Base-by-base conservation (phyloP, 2,113 vertebrate species). In the Pomatostomus ruficeps region DNA sequence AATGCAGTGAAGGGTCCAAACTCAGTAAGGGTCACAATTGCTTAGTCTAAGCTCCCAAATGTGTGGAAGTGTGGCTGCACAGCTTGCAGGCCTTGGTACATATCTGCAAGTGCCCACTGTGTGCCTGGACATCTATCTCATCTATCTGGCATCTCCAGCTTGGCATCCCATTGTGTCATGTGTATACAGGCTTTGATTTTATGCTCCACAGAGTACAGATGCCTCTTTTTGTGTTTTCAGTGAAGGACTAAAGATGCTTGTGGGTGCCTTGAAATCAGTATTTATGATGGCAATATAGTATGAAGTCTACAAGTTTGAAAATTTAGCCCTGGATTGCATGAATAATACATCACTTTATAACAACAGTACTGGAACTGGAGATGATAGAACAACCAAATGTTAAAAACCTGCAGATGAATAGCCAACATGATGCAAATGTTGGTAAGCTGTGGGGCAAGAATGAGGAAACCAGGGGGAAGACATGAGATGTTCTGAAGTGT, bases 241-340 rank as follows among this genome's bases (percentile, higher is more conserved):
- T 59, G 86, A 91, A 86, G 61, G 73, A 57, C 76, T 95, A 45
- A 92, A 95, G 92, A 86, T 82, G 86, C 36, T 92, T 93, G 31
- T 93, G 89, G 94, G 76, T 96, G 91, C 76, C 73, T 91, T 93
- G 94, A 92, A 95, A 95, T 95, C 86, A 91, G 81, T 97, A 95
- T 96, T 97, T 96, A 95, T 93, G 70, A 81, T 81, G 48, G 55
- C 85, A 96, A 92, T 95, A 85, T 68, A 63, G 65, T 67, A 89
- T 42, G 70, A 85, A 93, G 80, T 91, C 80, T 85, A 92, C 83
- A 93, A 95, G 80, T 95, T 95, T 92, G 95, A 92, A 96, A 95
- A 95, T 24, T 84, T 86, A 95, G 57, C 86, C n/a, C 61, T 81
- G 77, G 40, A 81, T 91, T 81, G 28, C 84, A 95, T 95, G 81